phyloP scores from a whole-genome alignment of 92 coral and sea anemone species.

The Phenganax stokvisi region DNA sequence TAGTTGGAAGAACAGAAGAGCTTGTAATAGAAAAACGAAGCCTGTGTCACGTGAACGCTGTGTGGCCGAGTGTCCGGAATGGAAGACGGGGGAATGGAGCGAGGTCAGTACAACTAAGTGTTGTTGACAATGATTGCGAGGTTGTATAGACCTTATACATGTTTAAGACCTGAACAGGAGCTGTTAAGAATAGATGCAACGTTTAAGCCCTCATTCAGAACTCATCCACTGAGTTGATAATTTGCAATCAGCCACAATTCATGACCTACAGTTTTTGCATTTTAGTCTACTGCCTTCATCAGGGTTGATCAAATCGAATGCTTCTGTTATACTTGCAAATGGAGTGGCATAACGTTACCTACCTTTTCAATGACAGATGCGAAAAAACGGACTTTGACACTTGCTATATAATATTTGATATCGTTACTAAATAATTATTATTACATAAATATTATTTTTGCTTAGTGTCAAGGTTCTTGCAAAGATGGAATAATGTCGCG shows the following conservation, averaged over 20 bases:
- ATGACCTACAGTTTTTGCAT: no score
- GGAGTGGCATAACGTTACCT: no score
- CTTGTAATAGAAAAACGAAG: neutral
- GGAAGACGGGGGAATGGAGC: constrained; percentile 36
- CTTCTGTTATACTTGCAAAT: no score
- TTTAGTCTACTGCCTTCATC: no score
- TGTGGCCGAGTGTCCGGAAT: constrained; percentile 13
- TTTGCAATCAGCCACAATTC: no score
- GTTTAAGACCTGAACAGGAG: neutral
- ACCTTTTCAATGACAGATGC: no score
- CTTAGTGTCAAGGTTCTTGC: constrained; percentile 35
- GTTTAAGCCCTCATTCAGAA: no score
- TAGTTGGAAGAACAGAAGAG: constrained; percentile 14
- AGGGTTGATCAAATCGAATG: no score
- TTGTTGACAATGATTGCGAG: neutral
- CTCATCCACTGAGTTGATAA: neutral
- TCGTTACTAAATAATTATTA: neutral
- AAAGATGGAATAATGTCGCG: neutral
- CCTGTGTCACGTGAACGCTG: constrained; percentile 10
- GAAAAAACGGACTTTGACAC: neutral
- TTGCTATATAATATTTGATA: neutral
- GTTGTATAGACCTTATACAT: neutral
- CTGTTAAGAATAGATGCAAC: no score
- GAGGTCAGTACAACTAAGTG: neutral
- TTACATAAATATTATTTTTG: neutral